Base-by-base conservation (phyloP, 2,888 invertebrate species). In the Noctua fimbriata region DNA sequence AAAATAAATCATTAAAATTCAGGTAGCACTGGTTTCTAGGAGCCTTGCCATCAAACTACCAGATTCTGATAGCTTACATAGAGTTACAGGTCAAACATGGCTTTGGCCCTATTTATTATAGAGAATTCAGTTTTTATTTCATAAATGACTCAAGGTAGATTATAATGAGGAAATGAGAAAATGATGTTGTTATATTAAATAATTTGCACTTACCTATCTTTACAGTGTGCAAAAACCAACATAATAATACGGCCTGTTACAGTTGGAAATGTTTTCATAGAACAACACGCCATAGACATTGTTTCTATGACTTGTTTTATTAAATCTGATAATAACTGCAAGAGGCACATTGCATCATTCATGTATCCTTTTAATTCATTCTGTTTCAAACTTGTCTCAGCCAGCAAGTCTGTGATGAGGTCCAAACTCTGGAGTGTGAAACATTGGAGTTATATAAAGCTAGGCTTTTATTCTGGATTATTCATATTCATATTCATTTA, bases 151-250 rank as follows among this genome's bases (percentile, higher is more conserved):
- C 36, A 36, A 65, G 5, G 18, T 12, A 21, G 5, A 21, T 36
- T 3, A 66, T 12, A 18, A 1, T n/a, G 2, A 21, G 36, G 10
- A 21, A 7, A 76, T 3, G 6, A 41, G 12, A 12, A 67, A 6
- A 69, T 78, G 6, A 49, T 16, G 14, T 32, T 28, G 21, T 67
- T 67, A 21, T 2, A 18, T 52, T 21, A 32, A 44, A 44, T 24
- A 41, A 14, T 66, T 55, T 1, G 65, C 41, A 88, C 84, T 84
- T 89, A 97, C 97, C 97, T 97, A 63, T 97, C 93, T 85, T 94
- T 97, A 89, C 97, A 97, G 89, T 97, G 97, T 78, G 90, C 91
- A 86, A 97, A 97, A 47, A 97, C 94, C 76, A 91, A 89, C 66
- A 92, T 89, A 66, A 97, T 92, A 67, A 97, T 95, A 28, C 90